These are phyloP conservation scores for Scaptomyza caliginosa DNA, from an alignment of 2,888 invertebrate genomes.

Conservation along the genomic window DNA sequence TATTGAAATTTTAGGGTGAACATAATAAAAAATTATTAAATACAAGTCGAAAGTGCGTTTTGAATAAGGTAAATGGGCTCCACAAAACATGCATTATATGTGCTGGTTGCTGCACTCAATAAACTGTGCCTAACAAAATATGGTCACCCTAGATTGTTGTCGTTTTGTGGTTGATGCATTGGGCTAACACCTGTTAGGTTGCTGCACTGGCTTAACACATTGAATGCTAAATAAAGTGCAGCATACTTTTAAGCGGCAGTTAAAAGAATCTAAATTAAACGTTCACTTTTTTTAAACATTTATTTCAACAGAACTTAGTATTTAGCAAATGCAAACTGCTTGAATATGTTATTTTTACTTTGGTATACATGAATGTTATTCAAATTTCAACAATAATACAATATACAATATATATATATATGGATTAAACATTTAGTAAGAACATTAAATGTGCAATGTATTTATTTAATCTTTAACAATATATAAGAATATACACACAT, in stretches of 20 bases:
- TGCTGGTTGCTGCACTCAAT: neutral
- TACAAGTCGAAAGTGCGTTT: constrained; percentile 9
- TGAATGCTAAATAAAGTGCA: neutral
- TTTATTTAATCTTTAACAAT: constrained; percentile 30
- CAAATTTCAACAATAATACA: constrained; percentile 40
- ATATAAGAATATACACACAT: no score
- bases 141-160: neutral
- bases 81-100: neutral
- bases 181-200: neutral
- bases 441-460: constrained; percentile 5
- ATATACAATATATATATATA: constrained; percentile 24
- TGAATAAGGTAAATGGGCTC: neutral
- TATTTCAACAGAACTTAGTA: constrained; percentile 13
- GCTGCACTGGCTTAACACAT: neutral
- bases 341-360: constrained; percentile 9
- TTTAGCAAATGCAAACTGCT: neutral
- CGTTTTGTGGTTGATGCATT: no score
- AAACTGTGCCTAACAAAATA: neutral
- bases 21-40: constrained; percentile 39
- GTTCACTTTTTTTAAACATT: neutral
- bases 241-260: neutral
- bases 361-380: constrained; percentile 7
- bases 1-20: constrained; percentile 35
- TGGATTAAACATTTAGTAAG: constrained; percentile 28
- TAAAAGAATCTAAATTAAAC: neutral